Evolutionary conservation across 2,888 invertebrate genomes (phyloP).

Genomic region (Scrobipalpa atriplicella): DNA sequence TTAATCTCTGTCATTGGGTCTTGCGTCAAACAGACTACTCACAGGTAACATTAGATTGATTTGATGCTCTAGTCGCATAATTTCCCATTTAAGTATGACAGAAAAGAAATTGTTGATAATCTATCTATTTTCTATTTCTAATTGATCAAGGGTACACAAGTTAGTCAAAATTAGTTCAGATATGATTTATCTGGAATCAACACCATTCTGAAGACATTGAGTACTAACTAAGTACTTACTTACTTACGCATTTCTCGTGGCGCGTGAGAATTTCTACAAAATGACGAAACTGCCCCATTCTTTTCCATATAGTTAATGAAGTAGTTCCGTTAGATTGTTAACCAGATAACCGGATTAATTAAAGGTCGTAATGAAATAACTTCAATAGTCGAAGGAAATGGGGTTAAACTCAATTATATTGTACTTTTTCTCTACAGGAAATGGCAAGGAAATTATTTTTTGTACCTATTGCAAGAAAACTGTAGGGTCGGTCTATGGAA

Average conservation of each 20-base stretch:
- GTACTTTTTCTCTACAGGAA: neutral
- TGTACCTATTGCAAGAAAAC: neutral
- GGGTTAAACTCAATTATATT: constrained; percentile 1
- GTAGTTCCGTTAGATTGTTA: constrained; percentile 19
- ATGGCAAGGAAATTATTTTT: neutral
- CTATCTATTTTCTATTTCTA: too few relatives aligned
- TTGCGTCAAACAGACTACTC: too few relatives aligned
- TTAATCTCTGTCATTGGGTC: too few relatives aligned
- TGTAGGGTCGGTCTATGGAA: too few relatives aligned
- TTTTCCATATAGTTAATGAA: constrained; percentile 6
- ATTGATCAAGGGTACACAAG: too few relatives aligned
- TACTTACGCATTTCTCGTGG: neutral
- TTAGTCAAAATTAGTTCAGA: too few relatives aligned
- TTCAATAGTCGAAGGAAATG: constrained; percentile 7
- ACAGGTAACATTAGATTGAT: too few relatives aligned
- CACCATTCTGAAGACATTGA: neutral
- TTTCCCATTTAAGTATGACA: too few relatives aligned
- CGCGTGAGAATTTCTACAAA: constrained; percentile 7
- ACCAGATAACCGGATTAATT: constrained; percentile 12
- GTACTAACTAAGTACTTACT: neutral
- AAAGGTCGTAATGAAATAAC: neutral
- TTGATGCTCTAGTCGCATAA: too few relatives aligned
- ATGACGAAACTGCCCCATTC: constrained; percentile 15
- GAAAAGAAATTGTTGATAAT: too few relatives aligned
- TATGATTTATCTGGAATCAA: neutral